A percentile compares a stretch with the other conserved stretches of the same genome.
These are phyloP conservation scores for Apocrypta bakeri DNA, from an alignment of 1,140 invertebrate genomes.

Conservation along the genomic window DNA sequence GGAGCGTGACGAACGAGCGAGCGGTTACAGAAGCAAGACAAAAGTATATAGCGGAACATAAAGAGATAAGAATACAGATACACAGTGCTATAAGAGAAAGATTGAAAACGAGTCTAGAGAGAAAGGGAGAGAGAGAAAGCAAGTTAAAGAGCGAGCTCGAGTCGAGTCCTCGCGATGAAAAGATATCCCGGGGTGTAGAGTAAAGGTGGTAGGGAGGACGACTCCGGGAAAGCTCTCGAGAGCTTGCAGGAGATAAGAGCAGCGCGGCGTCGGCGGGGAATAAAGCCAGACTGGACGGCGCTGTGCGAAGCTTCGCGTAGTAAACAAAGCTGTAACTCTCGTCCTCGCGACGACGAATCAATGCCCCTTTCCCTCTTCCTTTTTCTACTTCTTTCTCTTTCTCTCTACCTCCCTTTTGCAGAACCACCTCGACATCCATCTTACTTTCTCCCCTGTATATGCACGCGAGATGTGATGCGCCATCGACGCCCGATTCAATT, in stretches of 20 bases:
- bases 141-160: constrained; percentile 38
- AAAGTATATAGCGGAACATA: constrained; percentile 19
- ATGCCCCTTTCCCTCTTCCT: constrained; percentile 56
- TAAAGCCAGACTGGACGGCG: constrained; percentile 72
- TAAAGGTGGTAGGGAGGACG: neutral
- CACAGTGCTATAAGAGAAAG: neutral
- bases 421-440: constrained; percentile 64
- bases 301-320: constrained; percentile 65
- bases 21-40: neutral
- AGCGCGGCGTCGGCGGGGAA: neutral
- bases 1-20: neutral
- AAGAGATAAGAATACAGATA: constrained; percentile 35
- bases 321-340: constrained; percentile 76
- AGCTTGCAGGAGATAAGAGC: constrained; percentile 48
- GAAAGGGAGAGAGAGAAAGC: constrained; percentile 20
- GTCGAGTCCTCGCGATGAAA: constrained; percentile 46
- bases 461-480: constrained; percentile 53
- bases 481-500: neutral
- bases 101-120: constrained; percentile 40
- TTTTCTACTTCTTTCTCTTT: constrained; percentile 30
- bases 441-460: constrained; percentile 62
- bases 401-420: constrained; percentile 51
- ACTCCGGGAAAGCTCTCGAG: constrained; percentile 7
- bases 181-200: constrained; percentile 47
- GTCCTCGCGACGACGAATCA: constrained; percentile 66